These are phyloP conservation scores for Tenebrio molitor DNA, from an alignment of 1,140 invertebrate genomes.

Conservation along the genomic window DNA sequence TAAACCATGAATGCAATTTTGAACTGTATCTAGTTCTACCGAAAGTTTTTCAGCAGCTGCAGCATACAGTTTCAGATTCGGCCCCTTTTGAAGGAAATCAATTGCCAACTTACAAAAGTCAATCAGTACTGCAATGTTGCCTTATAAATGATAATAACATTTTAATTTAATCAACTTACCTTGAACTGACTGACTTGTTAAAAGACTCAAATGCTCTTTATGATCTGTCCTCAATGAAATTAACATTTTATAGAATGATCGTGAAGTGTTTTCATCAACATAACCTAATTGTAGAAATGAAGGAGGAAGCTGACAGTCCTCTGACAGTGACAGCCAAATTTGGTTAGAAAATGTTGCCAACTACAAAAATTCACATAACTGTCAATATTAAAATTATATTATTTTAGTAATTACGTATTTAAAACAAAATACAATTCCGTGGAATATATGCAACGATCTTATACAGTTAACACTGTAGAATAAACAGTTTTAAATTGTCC, in stretches of 20 bases:
- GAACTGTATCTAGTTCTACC: constrained; percentile 67
- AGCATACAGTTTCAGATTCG: constrained; percentile 72
- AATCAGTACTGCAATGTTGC: constrained; percentile 70
- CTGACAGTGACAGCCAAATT: too few species aligned
- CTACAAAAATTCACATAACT: too few species aligned
- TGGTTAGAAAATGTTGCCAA: too few species aligned
- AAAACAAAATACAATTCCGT: too few species aligned
- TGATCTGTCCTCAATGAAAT: constrained; percentile 62
- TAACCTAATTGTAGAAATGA: too few species aligned
- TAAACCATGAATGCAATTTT: constrained; percentile 69
- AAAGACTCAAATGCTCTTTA: constrained; percentile 62
- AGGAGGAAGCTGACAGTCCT: too few species aligned
- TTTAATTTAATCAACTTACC: constrained; percentile 51
- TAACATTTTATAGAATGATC: constrained; percentile 59
- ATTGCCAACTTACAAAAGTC: constrained; percentile 76
- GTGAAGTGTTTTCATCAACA: too few species aligned
- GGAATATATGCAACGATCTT: too few species aligned
- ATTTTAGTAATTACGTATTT: too few species aligned
- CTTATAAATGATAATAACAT: constrained; percentile 18
- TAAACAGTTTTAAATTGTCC: too few species aligned
- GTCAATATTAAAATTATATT: too few species aligned
- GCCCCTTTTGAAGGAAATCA: constrained; percentile 74
- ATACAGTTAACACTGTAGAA: too few species aligned
- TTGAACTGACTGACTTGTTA: constrained; percentile 60
- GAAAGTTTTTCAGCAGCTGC: constrained; percentile 72